phyloP scores from a whole-genome alignment of 2,113 vertebrate genomes.

The Ictalurus punctatus region DNA sequence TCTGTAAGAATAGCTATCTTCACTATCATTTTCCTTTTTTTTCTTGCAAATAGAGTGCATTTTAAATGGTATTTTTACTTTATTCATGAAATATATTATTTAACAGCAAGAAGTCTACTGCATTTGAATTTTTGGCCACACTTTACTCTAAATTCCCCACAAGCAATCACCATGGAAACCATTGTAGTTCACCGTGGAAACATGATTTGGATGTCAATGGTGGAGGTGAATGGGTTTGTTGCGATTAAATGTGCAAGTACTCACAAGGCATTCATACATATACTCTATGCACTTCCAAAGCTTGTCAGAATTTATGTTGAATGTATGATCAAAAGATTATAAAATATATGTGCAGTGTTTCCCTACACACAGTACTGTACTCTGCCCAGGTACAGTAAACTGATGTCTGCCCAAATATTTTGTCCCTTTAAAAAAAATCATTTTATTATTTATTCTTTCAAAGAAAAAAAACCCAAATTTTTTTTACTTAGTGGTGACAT shows the following conservation, averaged over 20 bases:
- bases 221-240: conserved; percentile 49
- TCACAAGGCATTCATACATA: conserved; percentile 36
- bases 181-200: conserved; percentile 57
- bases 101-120: not conserved
- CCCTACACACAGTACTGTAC: not conserved
- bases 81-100: not conserved
- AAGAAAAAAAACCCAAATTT: not conserved
- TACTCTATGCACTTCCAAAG: conserved; percentile 1
- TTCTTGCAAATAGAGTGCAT: not conserved
- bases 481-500: not conserved
- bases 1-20: not conserved
- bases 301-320: not conserved
- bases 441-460: not conserved
- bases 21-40: not conserved
- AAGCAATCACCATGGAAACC: conserved; percentile 56
- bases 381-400: not conserved
- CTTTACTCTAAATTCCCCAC: not conserved
- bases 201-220: conserved; percentile 45
- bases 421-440: not conserved
- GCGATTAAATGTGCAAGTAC: conserved; percentile 39
- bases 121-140: not conserved
- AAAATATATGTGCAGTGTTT: not conserved
- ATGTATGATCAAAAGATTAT: conserved; percentile 1
- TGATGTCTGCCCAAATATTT: not conserved
- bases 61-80: not conserved